Base-by-base conservation (phyloP, 2,113 vertebrate species). In the Pangasianodon gigas region DNA sequence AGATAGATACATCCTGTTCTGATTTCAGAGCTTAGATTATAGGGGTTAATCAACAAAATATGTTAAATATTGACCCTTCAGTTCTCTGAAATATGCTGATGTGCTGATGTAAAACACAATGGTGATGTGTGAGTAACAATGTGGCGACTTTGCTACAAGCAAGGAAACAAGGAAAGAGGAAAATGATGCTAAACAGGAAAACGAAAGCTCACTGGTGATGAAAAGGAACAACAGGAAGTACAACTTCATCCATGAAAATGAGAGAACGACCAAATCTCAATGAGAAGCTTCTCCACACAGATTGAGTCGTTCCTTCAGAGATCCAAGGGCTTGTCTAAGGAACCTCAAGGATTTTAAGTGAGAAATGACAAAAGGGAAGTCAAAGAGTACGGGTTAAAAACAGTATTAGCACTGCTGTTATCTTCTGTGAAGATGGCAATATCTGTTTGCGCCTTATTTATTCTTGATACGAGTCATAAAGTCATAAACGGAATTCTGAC, bases 371-470 rank as follows among this genome's bases (percentile, higher is more conserved):
- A 32, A 6, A 26, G 1, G 29, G 79, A 54, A 52, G 26, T 82
- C 79, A 52, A 52, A 52, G 52, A 82, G n/a, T 37, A n/a, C 4
- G 1, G 52, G 54, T 82, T 37, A 19, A 54, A 37, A 77, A 7
- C 29, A 67, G 81, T 41, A 60, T 24, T 48, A 84, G 32, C 19
- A 60, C 54, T 41, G 32, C 32, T 13, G 14, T 84, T 58, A 62
- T 26, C 82, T 60, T 84, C 82, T 44, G 82, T 60, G 19, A 83
- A 82, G 79, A 83, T 58, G 51, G 29, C 48, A 82, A 29, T 24
- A 21, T 58, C 52, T 10, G 51, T 54, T 51, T 37, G 82, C 0
- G 56, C 19, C 1, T 56, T 56, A 56, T 58, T 56, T 83, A 19
- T 58, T 83, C n/a, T 32, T 84, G 18, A 41, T 41, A 9, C 19